Evolutionary conservation across 2,888 invertebrate genomes (phyloP).

Genomic region (Scrobipalpa atriplicella): DNA sequence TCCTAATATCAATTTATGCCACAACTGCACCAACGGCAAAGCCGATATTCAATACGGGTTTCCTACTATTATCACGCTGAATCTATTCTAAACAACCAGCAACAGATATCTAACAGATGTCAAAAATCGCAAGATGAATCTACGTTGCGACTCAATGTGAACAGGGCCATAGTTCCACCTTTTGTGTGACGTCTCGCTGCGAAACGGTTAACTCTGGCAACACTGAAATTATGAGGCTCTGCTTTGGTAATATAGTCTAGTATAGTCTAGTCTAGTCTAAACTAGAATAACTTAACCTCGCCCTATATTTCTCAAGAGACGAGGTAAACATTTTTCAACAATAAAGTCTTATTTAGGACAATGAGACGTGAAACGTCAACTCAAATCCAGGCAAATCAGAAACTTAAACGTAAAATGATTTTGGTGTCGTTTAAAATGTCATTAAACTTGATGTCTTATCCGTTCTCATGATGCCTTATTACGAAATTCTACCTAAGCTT

Average conservation of each 20-base stretch:
- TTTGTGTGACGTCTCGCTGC: constrained; percentile 54
- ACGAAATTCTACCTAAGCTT: constrained; percentile 15
- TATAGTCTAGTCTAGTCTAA: too few relatives aligned
- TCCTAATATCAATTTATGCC: constrained; percentile 4
- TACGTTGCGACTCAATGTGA: background rate
- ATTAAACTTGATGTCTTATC: constrained; percentile 40
- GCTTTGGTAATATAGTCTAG: constrained; percentile 53
- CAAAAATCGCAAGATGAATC: background rate
- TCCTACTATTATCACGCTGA: background rate
- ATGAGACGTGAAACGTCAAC: constrained; percentile 5
- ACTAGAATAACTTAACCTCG: constrained; percentile 58
- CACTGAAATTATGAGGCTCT: constrained; percentile 58
- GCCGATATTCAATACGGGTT: background rate
- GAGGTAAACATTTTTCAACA: background rate
- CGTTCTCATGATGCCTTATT: background rate
- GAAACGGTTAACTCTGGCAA: constrained; percentile 47
- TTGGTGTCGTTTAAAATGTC: constrained; percentile 49
- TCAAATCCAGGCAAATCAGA: constrained; percentile 18
- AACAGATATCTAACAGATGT: background rate
- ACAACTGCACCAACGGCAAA: background rate
- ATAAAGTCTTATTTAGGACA: constrained; percentile 8
- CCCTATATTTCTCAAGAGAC: constrained; percentile 44
- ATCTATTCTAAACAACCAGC: background rate
- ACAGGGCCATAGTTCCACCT: constrained; percentile 48
- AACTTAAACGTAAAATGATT: constrained; percentile 27